These are phyloP conservation scores for Nipponacmea schrenckii DNA, from an alignment of 2,888 invertebrate species.

Conservation along the genomic window DNA sequence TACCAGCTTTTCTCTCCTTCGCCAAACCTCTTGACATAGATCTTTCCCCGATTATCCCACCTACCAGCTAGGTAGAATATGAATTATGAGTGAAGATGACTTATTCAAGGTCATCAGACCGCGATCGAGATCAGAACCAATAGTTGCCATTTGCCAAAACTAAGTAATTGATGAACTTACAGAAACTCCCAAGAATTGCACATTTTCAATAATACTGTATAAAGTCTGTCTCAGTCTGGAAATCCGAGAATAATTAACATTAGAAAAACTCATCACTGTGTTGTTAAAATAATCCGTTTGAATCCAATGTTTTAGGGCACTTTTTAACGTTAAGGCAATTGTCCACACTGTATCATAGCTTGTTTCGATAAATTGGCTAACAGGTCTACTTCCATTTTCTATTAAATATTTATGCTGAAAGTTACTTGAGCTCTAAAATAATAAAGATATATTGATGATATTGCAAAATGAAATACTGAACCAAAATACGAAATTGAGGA, in stretches of 20 bases:
- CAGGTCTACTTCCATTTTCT: conserved; percentile 52
- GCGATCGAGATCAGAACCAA: too few relatives aligned
- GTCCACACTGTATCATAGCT: conserved; percentile 93
- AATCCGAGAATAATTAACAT: conserved; percentile 32
- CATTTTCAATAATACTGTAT: conserved; percentile 77
- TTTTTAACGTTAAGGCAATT: conserved; percentile 81
- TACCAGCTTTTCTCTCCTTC: too few relatives aligned
- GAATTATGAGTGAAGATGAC: too few relatives aligned
- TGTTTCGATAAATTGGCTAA: conserved; percentile 77
- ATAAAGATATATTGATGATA: background rate
- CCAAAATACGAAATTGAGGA: too few relatives aligned
- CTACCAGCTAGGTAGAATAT: too few relatives aligned
- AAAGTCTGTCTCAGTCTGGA: conserved; percentile 78
- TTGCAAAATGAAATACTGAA: too few relatives aligned
- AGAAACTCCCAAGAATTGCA: conserved; percentile 86
- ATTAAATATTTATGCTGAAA: conserved; percentile 74
- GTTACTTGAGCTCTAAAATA: conserved; percentile 74
- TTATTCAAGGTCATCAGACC: too few relatives aligned
- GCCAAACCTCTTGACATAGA: too few relatives aligned
- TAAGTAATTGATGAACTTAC: too few relatives aligned
- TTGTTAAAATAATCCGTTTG: conserved; percentile 13
- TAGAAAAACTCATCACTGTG: conserved; percentile 24
- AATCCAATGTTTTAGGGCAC: conserved; percentile 65
- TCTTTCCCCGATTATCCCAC: too few relatives aligned
- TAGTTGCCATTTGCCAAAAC: too few relatives aligned